phyloP scores from a whole-genome alignment of 1,140 invertebrate genomes.

The Drosophila persimilis region DNA sequence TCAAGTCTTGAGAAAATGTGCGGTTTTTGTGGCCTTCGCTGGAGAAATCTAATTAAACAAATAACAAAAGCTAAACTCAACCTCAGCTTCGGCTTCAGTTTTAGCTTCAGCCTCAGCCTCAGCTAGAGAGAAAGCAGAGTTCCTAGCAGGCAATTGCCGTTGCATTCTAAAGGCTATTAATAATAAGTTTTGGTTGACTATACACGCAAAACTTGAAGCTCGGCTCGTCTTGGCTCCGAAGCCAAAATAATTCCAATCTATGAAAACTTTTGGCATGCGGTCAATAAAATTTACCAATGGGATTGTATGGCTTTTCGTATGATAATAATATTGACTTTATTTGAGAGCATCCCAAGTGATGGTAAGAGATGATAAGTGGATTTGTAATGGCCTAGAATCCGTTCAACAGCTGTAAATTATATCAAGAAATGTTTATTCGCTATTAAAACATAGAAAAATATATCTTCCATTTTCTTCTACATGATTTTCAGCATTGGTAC shows the following conservation, averaged over 20 bases:
- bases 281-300: constrained; percentile 45
- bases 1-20: constrained; percentile 73
- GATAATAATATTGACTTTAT: constrained; percentile 40
- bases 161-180: constrained; percentile 41
- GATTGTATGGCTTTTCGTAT: constrained; percentile 23
- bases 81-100: constrained; percentile 24
- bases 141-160: neutral
- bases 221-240: neutral
- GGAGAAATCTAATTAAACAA: constrained; percentile 82
- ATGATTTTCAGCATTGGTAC: no score
- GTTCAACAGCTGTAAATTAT: no score
- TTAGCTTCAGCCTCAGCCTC: constrained; percentile 2
- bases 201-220: constrained; percentile 32
- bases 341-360: neutral
- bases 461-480: no score
- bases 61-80: constrained; percentile 63
- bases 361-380: neutral
- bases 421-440: no score
- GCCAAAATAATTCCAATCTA: constrained; percentile 46
- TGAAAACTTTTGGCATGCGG: constrained; percentile 47
- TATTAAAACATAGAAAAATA: no score
- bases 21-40: constrained; percentile 72
- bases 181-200: constrained; percentile 54
- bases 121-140: constrained; percentile 12
- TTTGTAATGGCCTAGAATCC: no score